These are phyloP conservation scores for Ammodytes marinus DNA, from an alignment of 2,113 vertebrate genomes.

Conservation along the genomic window DNA sequence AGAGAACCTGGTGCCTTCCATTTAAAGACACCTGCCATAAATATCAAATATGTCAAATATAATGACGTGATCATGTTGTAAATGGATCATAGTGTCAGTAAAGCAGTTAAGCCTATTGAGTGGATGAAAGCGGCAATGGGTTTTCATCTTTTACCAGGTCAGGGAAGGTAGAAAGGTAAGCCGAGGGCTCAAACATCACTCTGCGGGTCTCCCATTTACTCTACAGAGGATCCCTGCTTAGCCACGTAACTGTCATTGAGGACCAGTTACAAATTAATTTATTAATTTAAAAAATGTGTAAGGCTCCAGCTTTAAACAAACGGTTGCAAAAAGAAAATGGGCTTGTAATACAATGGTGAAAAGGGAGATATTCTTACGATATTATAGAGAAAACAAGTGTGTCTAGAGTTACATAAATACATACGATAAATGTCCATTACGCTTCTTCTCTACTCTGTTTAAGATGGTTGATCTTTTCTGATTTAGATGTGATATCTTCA, in stretches of 20 bases:
- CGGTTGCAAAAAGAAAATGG: neutral
- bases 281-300: neutral
- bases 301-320: neutral
- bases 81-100: slow-evolving; percentile 65
- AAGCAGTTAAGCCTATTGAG: slow-evolving; percentile 68
- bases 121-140: slow-evolving; percentile 45
- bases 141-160: slow-evolving; percentile 57
- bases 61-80: slow-evolving; percentile 29
- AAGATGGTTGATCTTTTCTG: slow-evolving; percentile 44
- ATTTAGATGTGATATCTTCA: slow-evolving; percentile 55
- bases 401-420: neutral
- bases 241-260: neutral
- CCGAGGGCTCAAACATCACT: slow-evolving; percentile 27
- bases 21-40: neutral
- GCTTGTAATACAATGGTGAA: neutral
- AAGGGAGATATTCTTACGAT: neutral
- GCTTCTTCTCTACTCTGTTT: neutral
- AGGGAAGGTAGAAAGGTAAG: slow-evolving; percentile 34
- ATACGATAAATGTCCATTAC: neutral
- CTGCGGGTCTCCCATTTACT: slow-evolving; percentile 19
- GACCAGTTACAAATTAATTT: neutral
- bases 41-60: slow-evolving; percentile 37
- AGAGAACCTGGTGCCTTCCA: neutral
- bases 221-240: slow-evolving; percentile 16
- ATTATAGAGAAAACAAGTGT: neutral